Percentiles rank a stretch among this genome's conserved stretches.
These are phyloP conservation scores for Papilio glaucus DNA, from an alignment of 1,140 invertebrate species.

Conservation along the genomic window DNA sequence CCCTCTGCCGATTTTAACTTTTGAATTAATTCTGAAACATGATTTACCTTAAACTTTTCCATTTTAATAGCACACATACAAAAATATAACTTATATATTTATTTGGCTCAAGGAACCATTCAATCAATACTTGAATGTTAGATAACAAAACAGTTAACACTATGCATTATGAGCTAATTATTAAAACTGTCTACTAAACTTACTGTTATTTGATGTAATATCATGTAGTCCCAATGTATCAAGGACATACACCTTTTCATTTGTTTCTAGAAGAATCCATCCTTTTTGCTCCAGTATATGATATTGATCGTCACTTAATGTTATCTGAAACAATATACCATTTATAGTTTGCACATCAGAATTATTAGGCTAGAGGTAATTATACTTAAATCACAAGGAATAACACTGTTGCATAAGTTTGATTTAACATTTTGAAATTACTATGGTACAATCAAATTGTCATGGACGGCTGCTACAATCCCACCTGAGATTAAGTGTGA, in stretches of 20 bases:
- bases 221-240: slow-evolving; percentile 70
- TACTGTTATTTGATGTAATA: slow-evolving; percentile 69
- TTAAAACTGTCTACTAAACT: slow-evolving; percentile 41
- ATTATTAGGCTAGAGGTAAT: too few species aligned
- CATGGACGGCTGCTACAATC: neutral
- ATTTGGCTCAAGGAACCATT: neutral
- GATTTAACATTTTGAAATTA: neutral
- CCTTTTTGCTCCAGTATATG: slow-evolving; percentile 68
- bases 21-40: slow-evolving; percentile 64
- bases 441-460: too few species aligned
- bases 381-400: too few species aligned
- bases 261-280: slow-evolving; percentile 71
- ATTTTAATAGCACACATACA: neutral
- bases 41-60: neutral
- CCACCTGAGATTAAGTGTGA: neutral
- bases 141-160: neutral
- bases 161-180: slow-evolving; percentile 9
- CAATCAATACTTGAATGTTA: neutral
- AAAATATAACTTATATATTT: slow-evolving; percentile 20
- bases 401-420: neutral
- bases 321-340: slow-evolving; percentile 59
- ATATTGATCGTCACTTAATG: slow-evolving; percentile 72
- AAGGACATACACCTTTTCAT: slow-evolving; percentile 72
- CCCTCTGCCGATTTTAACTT: slow-evolving; percentile 54
- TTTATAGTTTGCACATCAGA: too few species aligned